These are phyloP conservation scores for Osmoderma eremita DNA, from an alignment of 2,888 invertebrate genomes.

Conservation along the genomic window DNA sequence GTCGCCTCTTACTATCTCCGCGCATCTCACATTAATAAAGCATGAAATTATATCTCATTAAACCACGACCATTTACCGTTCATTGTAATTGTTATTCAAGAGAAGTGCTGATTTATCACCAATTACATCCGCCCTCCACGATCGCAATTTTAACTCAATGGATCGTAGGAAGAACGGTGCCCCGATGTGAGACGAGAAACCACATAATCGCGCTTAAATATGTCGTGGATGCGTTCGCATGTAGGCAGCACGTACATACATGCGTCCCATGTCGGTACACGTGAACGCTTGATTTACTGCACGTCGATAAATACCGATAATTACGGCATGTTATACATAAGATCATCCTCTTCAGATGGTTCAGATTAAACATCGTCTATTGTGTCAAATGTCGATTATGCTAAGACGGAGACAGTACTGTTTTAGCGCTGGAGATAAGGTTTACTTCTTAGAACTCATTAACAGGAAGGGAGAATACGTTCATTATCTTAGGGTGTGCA, in stretches of 20 bases:
- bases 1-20: no score
- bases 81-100: slow-evolving; percentile 3
- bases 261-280: neutral
- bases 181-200: neutral
- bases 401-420: neutral
- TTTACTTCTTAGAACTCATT: slow-evolving; percentile 18
- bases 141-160: slow-evolving; percentile 18
- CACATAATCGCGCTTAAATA: slow-evolving; percentile 10
- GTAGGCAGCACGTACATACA: neutral
- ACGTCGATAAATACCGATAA: slow-evolving; percentile 22
- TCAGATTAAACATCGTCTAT: slow-evolving; percentile 24
- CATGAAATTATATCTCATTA: no score
- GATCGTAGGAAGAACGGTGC: slow-evolving; percentile 16
- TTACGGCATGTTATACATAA: slow-evolving; percentile 29
- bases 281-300: slow-evolving; percentile 25
- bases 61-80: neutral
- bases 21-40: slow-evolving; percentile 1
- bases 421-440: slow-evolving; percentile 7
- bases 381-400: slow-evolving; percentile 35
- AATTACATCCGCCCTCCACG: slow-evolving; percentile 5
- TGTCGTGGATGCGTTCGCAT: neutral
- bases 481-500: no score
- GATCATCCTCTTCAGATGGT: slow-evolving; percentile 30
- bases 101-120: slow-evolving; percentile 6
- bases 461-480: neutral